Percentiles rank a stretch among this genome's conserved stretches.
These are phyloP conservation scores for Chrysemys picta DNA, from an alignment of 2,113 vertebrate genomes.

Conservation along the genomic window DNA sequence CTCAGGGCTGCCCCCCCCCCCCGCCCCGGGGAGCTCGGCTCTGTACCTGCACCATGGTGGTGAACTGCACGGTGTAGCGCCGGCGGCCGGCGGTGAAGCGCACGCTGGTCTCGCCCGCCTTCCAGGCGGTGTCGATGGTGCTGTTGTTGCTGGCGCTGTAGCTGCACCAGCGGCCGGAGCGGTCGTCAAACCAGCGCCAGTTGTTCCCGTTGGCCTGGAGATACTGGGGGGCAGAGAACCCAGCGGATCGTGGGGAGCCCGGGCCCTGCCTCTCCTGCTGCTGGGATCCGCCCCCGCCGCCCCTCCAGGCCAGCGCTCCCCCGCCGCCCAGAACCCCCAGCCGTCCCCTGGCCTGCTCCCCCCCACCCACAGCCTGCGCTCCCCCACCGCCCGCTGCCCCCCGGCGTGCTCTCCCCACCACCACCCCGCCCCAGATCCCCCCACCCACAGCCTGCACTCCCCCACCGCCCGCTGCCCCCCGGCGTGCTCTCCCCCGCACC, in stretches of 20 bases:
- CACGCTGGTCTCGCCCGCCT: slow-evolving; percentile 93
- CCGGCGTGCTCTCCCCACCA: too few relatives aligned
- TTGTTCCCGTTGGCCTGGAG: slow-evolving; percentile 93
- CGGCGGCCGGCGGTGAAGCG: slow-evolving; percentile 92
- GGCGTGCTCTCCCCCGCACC: too few relatives aligned
- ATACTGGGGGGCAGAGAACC: slow-evolving; percentile 78
- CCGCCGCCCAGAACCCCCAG: background rate
- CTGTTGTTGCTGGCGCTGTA: slow-evolving; percentile 96
- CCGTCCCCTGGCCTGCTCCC: too few relatives aligned
- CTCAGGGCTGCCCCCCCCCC: too few relatives aligned
- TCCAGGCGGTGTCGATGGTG: slow-evolving; percentile 94
- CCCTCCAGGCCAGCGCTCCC: background rate
- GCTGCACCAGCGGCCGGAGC: slow-evolving; percentile 95
- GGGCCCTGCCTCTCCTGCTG: background rate
- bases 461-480: too few relatives aligned
- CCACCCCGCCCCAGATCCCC: too few relatives aligned
- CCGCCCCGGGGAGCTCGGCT: too few relatives aligned
- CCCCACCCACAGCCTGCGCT: background rate
- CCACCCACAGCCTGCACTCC: too few relatives aligned
- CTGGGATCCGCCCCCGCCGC: too few relatives aligned
- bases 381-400: too few relatives aligned
- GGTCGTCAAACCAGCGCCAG: slow-evolving; percentile 97
- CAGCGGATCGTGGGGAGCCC: background rate
- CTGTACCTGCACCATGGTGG: slow-evolving; percentile 95
- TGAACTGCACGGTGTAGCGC: slow-evolving; percentile 94